These are phyloP conservation scores for Chymomyza amoena DNA, from an alignment of 2,888 invertebrate species.

Conservation along the genomic window DNA sequence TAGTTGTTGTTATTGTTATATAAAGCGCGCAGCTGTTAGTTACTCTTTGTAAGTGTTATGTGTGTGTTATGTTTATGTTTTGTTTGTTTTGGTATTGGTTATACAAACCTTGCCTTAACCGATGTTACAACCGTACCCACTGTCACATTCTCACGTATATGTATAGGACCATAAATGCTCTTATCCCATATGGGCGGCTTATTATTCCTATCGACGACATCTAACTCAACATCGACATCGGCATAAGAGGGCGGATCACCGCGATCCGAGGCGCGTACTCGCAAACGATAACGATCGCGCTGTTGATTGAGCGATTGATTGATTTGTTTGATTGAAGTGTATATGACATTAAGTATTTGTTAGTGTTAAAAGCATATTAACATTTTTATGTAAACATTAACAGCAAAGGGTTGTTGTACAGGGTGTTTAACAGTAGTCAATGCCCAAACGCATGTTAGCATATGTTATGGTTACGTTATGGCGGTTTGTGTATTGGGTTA, in stretches of 20 bases:
- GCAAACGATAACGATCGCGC: constrained; percentile 97
- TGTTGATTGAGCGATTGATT: constrained; percentile 76
- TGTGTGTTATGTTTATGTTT: constrained; percentile 13
- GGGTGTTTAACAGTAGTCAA: background rate
- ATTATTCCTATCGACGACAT: constrained; percentile 99
- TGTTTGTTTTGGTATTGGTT: constrained; percentile 58
- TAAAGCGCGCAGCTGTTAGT: constrained; percentile 36
- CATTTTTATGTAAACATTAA: constrained; percentile 15
- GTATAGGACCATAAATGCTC: constrained; percentile 97
- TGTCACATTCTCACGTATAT: constrained; percentile 99
- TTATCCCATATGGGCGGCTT: constrained; percentile 98
- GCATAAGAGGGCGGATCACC: constrained; percentile 95
- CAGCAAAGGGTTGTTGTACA: constrained; percentile 1
- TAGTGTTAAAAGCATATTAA: constrained; percentile 35
- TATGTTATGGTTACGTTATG: constrained; percentile 10
- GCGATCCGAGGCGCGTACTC: constrained; percentile 97
- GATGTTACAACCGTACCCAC: constrained; percentile 99
- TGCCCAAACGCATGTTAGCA: background rate
- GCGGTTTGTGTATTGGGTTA: constrained; percentile 54
- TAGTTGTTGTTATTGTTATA: constrained; percentile 66
- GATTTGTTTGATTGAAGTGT: constrained; percentile 5
- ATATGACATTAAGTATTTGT: constrained; percentile 23
- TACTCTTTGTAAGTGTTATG: constrained; percentile 21
- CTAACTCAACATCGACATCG: constrained; percentile 98
- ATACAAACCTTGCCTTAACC: constrained; percentile 98